These are phyloP conservation scores for Xiphophorus couchianus DNA, from an alignment of 2,113 vertebrate species.

Conservation along the genomic window DNA sequence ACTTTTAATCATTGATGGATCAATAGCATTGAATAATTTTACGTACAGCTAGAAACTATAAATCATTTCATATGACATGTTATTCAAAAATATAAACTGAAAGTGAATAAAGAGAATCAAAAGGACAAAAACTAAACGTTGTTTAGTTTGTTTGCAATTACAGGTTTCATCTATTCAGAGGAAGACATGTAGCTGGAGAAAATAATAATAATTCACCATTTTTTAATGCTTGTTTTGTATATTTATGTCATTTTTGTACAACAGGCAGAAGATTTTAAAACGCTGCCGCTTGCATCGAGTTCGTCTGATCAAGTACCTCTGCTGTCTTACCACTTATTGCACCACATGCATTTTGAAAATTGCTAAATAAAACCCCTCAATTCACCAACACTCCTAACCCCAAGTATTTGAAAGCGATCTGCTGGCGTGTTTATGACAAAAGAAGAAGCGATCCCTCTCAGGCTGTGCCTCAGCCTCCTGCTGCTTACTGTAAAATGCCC, in stretches of 20 bases:
- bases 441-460: constrained; percentile 7
- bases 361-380: neutral
- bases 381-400: too few species aligned
- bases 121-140: neutral
- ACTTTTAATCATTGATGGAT: constrained; percentile 33
- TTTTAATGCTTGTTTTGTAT: neutral
- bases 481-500: constrained; percentile 15
- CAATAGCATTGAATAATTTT: constrained; percentile 48
- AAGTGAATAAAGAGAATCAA: neutral
- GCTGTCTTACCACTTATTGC: constrained; percentile 10
- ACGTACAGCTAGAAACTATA: constrained; percentile 10
- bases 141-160: neutral
- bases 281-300: neutral
- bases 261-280: too few species aligned
- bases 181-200: too few species aligned
- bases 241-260: neutral
- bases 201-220: neutral
- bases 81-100: neutral
- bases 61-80: neutral
- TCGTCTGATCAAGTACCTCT: neutral
- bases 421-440: constrained; percentile 8
- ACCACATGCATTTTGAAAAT: constrained; percentile 7
- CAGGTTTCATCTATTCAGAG: neutral
- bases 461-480: constrained; percentile 3
- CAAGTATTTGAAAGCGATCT: constrained; percentile 7